Evolutionary conservation across 2,797 vertebrate genomes (phyloP).

Genomic region (Cyclura pinguis): DNA sequence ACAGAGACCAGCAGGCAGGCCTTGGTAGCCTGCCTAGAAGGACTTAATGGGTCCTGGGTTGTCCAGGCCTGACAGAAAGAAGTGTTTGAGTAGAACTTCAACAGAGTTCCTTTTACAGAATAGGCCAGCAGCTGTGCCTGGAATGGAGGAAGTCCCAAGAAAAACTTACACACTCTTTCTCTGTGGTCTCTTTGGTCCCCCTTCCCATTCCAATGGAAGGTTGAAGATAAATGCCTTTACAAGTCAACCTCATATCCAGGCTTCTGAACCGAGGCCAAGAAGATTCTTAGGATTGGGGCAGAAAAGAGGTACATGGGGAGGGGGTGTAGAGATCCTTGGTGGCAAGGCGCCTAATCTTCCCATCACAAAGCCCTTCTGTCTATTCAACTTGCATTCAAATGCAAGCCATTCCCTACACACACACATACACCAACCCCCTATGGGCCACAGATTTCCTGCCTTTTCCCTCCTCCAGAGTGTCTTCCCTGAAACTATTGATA

Average conservation of each 20-base stretch:
- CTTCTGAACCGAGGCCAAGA: slow-evolving; percentile 6
- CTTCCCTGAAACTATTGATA: slow-evolving; percentile 47
- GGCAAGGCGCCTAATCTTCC: slow-evolving; percentile 41
- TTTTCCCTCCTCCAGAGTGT: slow-evolving; percentile 28
- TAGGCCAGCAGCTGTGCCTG: background rate
- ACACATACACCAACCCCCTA: slow-evolving; percentile 8
- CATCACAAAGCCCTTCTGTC: slow-evolving; percentile 41
- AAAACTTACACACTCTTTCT: background rate
- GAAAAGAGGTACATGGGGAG: background rate
- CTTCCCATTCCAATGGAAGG: background rate
- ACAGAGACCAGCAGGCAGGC: background rate
- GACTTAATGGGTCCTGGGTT: background rate
- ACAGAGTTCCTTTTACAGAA: background rate
- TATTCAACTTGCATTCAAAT: slow-evolving; percentile 47
- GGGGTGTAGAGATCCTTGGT: slow-evolving; percentile 12
- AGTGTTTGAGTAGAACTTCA: too few species aligned
- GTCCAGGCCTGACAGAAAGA: background rate
- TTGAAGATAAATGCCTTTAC: slow-evolving; percentile 12
- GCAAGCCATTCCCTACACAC: slow-evolving; percentile 19
- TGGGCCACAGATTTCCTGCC: slow-evolving; percentile 46
- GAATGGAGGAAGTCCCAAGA: background rate
- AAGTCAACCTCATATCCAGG: slow-evolving; percentile 34
- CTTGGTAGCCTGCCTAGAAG: background rate
- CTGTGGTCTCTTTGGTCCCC: background rate
- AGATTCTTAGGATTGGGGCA: slow-evolving; percentile 16